Conservation (phyloP, 2,113 vertebrate species). For the Tyrannus savana region DNA sequence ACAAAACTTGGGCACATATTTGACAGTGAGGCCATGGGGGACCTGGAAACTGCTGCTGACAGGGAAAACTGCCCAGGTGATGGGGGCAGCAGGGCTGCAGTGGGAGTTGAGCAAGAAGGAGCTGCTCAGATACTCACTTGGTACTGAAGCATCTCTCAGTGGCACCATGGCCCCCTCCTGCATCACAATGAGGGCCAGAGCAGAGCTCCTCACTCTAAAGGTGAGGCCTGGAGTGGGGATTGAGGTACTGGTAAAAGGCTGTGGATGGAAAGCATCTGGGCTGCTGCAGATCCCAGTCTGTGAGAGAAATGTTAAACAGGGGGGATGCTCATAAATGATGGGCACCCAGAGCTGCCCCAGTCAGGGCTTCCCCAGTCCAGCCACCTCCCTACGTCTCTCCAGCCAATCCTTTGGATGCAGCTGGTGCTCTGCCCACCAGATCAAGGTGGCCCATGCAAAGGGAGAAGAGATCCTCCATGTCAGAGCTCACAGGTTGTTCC, state of each 20-base stretch:
- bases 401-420: not conserved
- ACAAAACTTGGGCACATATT: rapidly evolving
- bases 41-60: not conserved
- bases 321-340: not conserved
- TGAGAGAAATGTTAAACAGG: not conserved
- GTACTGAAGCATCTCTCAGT: not conserved
- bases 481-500: not conserved
- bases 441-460: not conserved
- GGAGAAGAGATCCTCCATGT: rapidly evolving
- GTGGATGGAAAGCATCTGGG: not conserved
- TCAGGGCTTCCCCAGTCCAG: not conserved
- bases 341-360: not conserved
- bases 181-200: rapidly evolving
- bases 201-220: not conserved
- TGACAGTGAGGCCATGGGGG: not conserved
- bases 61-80: not conserved
- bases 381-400: rapidly evolving
- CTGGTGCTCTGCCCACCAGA: not conserved
- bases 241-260: not conserved
- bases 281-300: not conserved
- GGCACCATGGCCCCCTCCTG: not conserved
- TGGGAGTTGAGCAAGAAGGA: not conserved
- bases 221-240: not conserved
- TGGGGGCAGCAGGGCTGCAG: not conserved
- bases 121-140: rapidly evolving